These are phyloP conservation scores for Palythoa heliodiscus DNA, from an alignment of 92 coral and sea anemone genomes.

Conservation along the genomic window DNA sequence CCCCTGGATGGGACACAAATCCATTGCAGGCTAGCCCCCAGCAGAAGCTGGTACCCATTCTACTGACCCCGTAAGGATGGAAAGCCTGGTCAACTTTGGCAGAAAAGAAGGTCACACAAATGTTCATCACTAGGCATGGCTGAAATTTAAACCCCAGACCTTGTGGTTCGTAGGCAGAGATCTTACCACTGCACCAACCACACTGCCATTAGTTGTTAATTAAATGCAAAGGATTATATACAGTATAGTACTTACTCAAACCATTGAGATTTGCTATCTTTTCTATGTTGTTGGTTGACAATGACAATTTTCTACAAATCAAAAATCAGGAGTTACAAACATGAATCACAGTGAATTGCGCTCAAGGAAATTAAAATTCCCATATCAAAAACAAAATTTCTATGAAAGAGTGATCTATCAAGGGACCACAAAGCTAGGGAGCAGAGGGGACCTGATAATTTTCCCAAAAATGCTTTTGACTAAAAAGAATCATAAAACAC, in stretches of 20 bases:
- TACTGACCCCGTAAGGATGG: neutral
- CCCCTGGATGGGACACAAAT: neutral
- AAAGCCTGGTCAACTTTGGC: neutral
- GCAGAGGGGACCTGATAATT: too few relatives aligned
- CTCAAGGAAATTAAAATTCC: too few relatives aligned
- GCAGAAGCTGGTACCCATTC: neutral
- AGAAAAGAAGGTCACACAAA: too few relatives aligned
- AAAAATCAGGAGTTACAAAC: neutral
- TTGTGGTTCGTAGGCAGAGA: neutral
- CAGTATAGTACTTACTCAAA: slow-evolving; percentile 70
- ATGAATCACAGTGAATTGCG: neutral
- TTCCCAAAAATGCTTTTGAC: too few relatives aligned
- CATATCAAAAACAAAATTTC: too few relatives aligned
- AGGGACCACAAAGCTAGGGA: too few relatives aligned
- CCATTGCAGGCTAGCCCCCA: neutral
- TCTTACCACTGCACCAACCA: neutral
- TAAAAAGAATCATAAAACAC: too few relatives aligned
- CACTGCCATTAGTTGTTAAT: too few relatives aligned
- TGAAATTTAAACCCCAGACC: neutral
- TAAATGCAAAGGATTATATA: neutral
- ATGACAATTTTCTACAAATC: slow-evolving; percentile 77
- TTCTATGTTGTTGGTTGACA: slow-evolving; percentile 96
- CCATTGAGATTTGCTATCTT: slow-evolving; percentile 99
- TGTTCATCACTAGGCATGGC: too few relatives aligned
- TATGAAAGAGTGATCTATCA: too few relatives aligned